Evolutionary conservation across 2,113 vertebrate genomes (phyloP).

Genomic region (Pitta sordida): DNA sequence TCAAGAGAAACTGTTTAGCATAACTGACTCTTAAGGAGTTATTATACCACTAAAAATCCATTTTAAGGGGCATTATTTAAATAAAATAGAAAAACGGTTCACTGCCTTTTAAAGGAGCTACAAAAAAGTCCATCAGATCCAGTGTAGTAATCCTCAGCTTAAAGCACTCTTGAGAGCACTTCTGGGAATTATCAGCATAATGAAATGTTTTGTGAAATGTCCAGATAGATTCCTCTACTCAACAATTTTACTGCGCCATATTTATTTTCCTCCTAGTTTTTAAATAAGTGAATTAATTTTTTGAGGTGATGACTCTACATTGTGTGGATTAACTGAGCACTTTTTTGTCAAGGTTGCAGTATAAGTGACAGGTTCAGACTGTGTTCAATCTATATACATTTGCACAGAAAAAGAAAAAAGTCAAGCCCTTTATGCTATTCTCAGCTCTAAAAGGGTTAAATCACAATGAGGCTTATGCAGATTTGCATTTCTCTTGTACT

Average conservation of each 20-base stretch:
- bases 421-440: conserved; percentile 1
- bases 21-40: conserved; percentile 86
- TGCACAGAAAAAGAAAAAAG: background rate
- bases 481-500: conserved; percentile 41
- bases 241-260: conserved; percentile 78
- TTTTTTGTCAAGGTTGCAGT: conserved; percentile 49
- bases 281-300: conserved; percentile 75
- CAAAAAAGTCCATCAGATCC: conserved; percentile 85
- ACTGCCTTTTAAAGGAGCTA: conserved; percentile 84
- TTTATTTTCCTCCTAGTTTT: conserved; percentile 79
- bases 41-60: conserved; percentile 88
- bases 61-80: conserved; percentile 88
- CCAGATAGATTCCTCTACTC: conserved; percentile 81
- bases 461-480: conserved; percentile 10
- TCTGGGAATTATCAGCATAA: conserved; percentile 86
- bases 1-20: conserved; percentile 87
- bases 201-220: conserved; percentile 87
- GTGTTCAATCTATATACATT: background rate
- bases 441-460: conserved; percentile 57
- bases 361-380: conserved; percentile 19
- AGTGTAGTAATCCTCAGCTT: conserved; percentile 82
- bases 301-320: conserved; percentile 64
- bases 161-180: conserved; percentile 83
- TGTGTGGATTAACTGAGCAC: conserved; percentile 66
- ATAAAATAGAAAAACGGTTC: conserved; percentile 87